These are phyloP conservation scores for Seriola rivoliana DNA, from an alignment of 2,113 vertebrate species.

Conservation along the genomic window DNA sequence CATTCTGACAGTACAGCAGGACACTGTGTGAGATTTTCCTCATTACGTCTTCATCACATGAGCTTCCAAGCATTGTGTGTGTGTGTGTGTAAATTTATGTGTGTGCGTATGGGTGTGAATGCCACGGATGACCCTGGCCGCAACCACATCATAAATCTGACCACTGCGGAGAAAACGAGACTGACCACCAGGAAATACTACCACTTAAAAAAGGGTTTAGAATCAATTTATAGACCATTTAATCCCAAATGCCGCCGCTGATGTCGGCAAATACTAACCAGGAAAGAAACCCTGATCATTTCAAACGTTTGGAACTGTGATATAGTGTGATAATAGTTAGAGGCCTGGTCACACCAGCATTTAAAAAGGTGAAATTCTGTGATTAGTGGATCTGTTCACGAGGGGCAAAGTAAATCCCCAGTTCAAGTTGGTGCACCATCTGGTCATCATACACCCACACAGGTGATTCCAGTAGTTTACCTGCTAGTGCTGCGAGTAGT, in stretches of 20 bases:
- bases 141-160: conserved; percentile 60
- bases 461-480: no score
- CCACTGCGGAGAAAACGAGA: conserved; percentile 24
- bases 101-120: conserved; percentile 43
- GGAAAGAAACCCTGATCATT: conserved; percentile 11
- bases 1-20: conserved; percentile 10
- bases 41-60: conserved; percentile 31
- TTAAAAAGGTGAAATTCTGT: no score
- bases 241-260: conserved; percentile 42
- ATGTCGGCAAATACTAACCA: conserved; percentile 32
- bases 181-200: conserved; percentile 42
- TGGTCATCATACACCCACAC: no score
- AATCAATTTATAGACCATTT: conserved; percentile 50
- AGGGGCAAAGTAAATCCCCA: no score
- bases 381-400: no score
- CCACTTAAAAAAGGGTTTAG: conserved; percentile 29
- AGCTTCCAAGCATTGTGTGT: conserved; percentile 24
- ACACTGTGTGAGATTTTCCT: conserved; percentile 20
- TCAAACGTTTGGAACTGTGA: neutral
- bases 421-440: no score
- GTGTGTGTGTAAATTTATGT: conserved; percentile 6
- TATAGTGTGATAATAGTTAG: conserved; percentile 1
- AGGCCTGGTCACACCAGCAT: neutral
- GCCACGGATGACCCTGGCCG: conserved; percentile 44
- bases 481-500: no score